Conservation (phyloP, 2,113 vertebrate genomes). For the Natator depressus region DNA sequence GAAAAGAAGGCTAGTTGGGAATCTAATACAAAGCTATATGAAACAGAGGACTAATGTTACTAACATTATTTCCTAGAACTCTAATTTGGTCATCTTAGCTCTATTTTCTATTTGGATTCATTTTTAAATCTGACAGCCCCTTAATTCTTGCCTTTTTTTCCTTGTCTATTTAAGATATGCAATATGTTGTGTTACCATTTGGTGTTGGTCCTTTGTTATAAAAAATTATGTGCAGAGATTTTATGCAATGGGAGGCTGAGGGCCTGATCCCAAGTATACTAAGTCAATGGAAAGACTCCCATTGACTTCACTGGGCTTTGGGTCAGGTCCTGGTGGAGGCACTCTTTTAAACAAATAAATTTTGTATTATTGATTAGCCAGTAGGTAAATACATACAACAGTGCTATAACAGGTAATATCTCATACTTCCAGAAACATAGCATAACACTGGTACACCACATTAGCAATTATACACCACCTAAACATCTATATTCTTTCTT, state of each 20-base stretch:
- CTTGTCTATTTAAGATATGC: neutral
- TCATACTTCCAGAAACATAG: neutral
- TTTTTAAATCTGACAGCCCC: neutral
- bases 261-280: neutral
- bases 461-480: neutral
- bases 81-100: neutral
- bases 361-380: neutral
- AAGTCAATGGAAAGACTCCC: neutral
- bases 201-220: neutral
- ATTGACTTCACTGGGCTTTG: neutral
- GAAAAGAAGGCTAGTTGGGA: neutral
- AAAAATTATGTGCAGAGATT: neutral
- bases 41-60: neutral
- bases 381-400: neutral
- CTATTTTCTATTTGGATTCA: neutral
- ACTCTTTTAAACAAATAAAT: neutral
- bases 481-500: constrained; percentile 7
- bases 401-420: neutral
- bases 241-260: neutral
- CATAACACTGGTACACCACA: neutral
- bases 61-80: neutral
- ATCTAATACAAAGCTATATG: neutral
- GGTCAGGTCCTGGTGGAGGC: neutral
- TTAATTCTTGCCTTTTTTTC: neutral
- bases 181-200: neutral